Conservation (phyloP, 1,140 invertebrate genomes). For the Amphibalanus amphitrite region DNA sequence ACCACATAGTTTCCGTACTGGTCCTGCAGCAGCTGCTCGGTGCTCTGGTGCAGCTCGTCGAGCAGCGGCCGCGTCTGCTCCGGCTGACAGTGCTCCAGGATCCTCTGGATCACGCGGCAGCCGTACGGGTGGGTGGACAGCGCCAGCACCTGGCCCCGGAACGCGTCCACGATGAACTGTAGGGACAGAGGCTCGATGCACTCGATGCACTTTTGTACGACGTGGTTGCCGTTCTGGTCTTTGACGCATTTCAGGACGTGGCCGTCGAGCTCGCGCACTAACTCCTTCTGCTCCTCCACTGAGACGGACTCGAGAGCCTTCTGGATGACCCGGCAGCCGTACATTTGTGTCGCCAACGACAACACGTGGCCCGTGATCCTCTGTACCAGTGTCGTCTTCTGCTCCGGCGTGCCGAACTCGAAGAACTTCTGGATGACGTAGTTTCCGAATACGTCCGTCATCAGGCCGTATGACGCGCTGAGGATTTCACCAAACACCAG, state of each 20-base stretch:
- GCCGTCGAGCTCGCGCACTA: slow-evolving; percentile 90
- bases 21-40: slow-evolving; percentile 93
- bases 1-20: slow-evolving; percentile 99
- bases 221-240: slow-evolving; percentile 98
- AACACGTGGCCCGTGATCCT: slow-evolving; percentile 89
- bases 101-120: slow-evolving; percentile 96
- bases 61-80: slow-evolving; percentile 93
- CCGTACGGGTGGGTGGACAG: slow-evolving; percentile 98
- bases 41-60: slow-evolving; percentile 84
- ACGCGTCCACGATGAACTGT: slow-evolving; percentile 96
- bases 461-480: slow-evolving; percentile 80
- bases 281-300: slow-evolving; percentile 88
- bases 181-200: slow-evolving; percentile 90
- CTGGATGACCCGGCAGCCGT: slow-evolving; percentile 97
- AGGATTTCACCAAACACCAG: slow-evolving; percentile 97
- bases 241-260: slow-evolving; percentile 98
- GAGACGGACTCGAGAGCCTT: slow-evolving; percentile 95
- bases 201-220: slow-evolving; percentile 97
- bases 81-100: slow-evolving; percentile 90
- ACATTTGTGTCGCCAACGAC: slow-evolving; percentile 95
- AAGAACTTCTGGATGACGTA: slow-evolving; percentile 99
- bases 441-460: slow-evolving; percentile 99
- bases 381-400: slow-evolving; percentile 87
- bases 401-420: slow-evolving; percentile 94
- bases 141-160: slow-evolving; percentile 68